Conservation (phyloP, 2,888 invertebrate species). For the Agrypnus murinus region DNA sequence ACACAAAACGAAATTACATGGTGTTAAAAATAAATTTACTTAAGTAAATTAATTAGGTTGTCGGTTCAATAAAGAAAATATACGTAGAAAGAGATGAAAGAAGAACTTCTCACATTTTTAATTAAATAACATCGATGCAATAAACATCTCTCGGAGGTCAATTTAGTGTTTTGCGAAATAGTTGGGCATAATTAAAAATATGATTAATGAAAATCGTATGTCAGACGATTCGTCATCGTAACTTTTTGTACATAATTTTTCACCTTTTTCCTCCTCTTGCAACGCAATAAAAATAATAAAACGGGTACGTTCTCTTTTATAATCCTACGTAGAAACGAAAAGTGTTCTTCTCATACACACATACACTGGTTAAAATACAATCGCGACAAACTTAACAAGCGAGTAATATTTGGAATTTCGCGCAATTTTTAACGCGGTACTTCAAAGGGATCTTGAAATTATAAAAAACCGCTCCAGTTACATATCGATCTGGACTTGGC, state of each 20-base stretch:
- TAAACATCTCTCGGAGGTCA: slow-evolving; percentile 26
- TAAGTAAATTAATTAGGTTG: slow-evolving; percentile 21
- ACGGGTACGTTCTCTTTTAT: slow-evolving; percentile 32
- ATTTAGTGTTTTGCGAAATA: slow-evolving; percentile 29
- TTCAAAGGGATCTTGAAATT: slow-evolving; percentile 65
- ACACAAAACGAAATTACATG: neutral
- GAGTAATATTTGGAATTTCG: slow-evolving; percentile 72
- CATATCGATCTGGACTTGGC: slow-evolving; percentile 68
- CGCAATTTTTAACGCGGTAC: slow-evolving; percentile 72
- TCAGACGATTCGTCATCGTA: slow-evolving; percentile 31
- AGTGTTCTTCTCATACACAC: no score
- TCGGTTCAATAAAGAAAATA: neutral
- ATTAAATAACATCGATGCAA: slow-evolving; percentile 23
- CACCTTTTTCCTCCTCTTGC: neutral
- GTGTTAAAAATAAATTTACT: slow-evolving; percentile 16
- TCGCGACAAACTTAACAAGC: slow-evolving; percentile 69
- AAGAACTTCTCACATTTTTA: neutral
- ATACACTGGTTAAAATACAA: slow-evolving; percentile 49
- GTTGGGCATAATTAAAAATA: slow-evolving; percentile 35
- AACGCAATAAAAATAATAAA: slow-evolving; percentile 31
- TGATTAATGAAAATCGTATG: slow-evolving; percentile 31
- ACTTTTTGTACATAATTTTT: neutral
- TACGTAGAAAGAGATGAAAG: no score
- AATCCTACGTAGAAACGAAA: slow-evolving; percentile 17
- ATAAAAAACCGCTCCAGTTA: slow-evolving; percentile 70